Evolutionary conservation across 2,888 invertebrate species (phyloP), one percentile per base, ranked within the genome.

Genomic region (Eupithecia exiguata): DNA sequence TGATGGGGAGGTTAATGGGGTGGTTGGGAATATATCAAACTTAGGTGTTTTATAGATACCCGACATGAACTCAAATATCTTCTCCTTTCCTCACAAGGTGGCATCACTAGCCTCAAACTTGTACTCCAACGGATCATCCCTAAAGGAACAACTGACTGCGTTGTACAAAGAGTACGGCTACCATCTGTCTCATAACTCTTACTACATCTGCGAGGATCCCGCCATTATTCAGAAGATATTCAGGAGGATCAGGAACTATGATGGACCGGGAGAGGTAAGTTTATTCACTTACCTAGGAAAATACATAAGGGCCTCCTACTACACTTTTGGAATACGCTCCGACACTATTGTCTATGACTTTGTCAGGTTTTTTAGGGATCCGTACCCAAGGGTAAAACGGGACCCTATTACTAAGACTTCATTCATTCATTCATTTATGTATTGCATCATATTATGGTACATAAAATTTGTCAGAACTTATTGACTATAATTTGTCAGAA

Each of bases 141-240:
- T 97, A 2, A 82, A 87, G 6, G 90, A 95, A 0, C 96, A 97
- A 84, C 91, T 99, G 65, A 94, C 96, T 6, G 95, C 96, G 38
- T 95, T 99, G 78, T 99, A 99, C 90, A 87, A 95, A 14, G 94
- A 95, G 95, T 99, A 98, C 89, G 99, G 99, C 0, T 97, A 96
- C 90, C 99, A 99, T 91, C 95, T 98, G 40, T 96, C 97, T 10
- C 95, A 96, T 78, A 98, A 98, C 91, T 98, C 98, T 0, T 99
- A 99, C 91, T 98, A 96, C 92, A 95, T 98, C 77, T 98, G 98
- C 88, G 95, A 97, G 84, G 97, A 99, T 36, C 95, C 96, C 1
- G 89, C 92, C 1, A 94, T 95, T 14, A 97, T 98, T 70, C 95
- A 95, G 79, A 90, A 89, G 72, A 97, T 99, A 87, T 99, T 99